Evolutionary conservation across 2,888 invertebrate genomes (phyloP).

Genomic region (Tetheella fluctuosa): DNA sequence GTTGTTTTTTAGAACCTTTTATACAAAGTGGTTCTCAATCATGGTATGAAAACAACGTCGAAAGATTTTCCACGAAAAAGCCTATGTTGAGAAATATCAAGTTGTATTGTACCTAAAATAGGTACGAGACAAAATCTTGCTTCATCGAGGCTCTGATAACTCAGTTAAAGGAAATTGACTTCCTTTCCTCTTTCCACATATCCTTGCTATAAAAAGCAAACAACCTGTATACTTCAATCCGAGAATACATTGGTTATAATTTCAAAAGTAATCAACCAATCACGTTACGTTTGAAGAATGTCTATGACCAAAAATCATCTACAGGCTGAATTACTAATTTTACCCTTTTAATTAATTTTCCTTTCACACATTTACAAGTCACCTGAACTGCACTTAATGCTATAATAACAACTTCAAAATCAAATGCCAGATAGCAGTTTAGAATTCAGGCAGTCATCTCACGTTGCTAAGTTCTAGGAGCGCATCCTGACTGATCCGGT

Average conservation of each 20-base stretch:
- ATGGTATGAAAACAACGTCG: no score
- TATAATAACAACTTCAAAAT: slow-evolving; percentile 23
- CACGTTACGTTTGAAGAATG: background rate
- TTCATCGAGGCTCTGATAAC: background rate
- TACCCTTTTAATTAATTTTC: no score
- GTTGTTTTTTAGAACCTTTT: background rate
- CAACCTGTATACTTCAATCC: background rate
- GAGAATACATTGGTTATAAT: background rate
- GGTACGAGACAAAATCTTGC: background rate
- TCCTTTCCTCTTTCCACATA: background rate
- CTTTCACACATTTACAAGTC: background rate
- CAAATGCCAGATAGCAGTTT: slow-evolving; percentile 20
- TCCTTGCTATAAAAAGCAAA: background rate
- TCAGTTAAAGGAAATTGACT: background rate
- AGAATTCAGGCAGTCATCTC: slow-evolving; percentile 18
- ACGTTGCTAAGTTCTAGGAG: slow-evolving; percentile 9
- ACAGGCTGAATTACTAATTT: no score
- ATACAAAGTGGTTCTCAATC: no score
- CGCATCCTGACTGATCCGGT: slow-evolving; percentile 13
- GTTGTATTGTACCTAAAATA: background rate
- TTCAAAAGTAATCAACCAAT: background rate
- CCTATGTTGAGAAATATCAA: background rate
- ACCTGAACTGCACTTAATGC: background rate
- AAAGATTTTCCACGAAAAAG: background rate
- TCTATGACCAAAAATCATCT: background rate